phyloP scores from a whole-genome alignment of 2,113 vertebrate genomes.

The Apteryx owenii region DNA sequence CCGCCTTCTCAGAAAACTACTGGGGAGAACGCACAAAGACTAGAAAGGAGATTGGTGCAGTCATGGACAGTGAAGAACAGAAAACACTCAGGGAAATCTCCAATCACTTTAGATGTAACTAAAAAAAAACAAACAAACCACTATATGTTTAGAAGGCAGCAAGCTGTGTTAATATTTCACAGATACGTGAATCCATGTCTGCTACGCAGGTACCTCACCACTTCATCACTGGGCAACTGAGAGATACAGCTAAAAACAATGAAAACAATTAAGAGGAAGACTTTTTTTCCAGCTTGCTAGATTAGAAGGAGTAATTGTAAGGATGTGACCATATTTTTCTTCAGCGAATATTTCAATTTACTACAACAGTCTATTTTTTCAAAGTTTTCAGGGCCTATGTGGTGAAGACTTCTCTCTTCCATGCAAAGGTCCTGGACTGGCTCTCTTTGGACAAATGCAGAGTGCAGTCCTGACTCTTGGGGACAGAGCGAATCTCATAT shows the following conservation, averaged over 20 bases:
- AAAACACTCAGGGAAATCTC: background rate
- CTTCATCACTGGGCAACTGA: background rate
- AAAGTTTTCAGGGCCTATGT: rapidly evolving
- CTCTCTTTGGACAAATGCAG: background rate
- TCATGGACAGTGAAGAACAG: background rate
- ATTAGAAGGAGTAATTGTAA: background rate
- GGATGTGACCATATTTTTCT: background rate
- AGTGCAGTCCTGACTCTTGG: background rate
- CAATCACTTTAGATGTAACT: background rate
- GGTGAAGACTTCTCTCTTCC: background rate
- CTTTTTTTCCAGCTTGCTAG: background rate
- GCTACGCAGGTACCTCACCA: background rate
- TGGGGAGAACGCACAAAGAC: background rate
- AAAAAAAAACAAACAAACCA: rapidly evolving
- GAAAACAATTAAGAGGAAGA: background rate
- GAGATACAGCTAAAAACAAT: background rate
- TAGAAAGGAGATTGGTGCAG: background rate
- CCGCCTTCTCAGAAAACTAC: background rate
- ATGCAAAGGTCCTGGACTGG: rapidly evolving
- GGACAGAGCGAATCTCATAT: background rate
- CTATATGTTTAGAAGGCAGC: rapidly evolving
- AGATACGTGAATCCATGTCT: background rate
- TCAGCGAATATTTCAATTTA: background rate
- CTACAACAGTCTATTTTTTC: background rate
- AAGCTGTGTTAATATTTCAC: background rate